Conservation (phyloP, 2,113 vertebrate genomes). For the Ailuropoda melanoleuca region DNA sequence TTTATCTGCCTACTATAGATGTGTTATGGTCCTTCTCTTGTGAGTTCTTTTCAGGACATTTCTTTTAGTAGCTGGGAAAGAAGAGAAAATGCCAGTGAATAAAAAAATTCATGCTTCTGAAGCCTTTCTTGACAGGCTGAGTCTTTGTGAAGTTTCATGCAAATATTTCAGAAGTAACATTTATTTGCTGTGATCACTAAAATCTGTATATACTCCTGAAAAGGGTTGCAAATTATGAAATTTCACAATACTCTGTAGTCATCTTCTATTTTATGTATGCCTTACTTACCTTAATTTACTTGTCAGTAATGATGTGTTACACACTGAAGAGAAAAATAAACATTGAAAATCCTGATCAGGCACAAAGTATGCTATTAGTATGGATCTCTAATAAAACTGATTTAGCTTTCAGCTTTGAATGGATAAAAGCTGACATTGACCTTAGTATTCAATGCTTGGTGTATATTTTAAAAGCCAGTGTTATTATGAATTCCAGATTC, state of each 20-base stretch:
- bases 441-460: neutral
- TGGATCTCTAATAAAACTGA: neutral
- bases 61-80: neutral
- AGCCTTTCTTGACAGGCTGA: neutral
- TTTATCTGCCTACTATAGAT: neutral
- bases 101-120: neutral
- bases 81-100: neutral
- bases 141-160: neutral
- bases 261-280: neutral
- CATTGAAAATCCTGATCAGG: neutral
- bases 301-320: neutral
- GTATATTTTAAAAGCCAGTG: neutral
- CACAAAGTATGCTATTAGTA: neutral
- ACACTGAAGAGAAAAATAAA: neutral
- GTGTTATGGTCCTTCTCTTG: neutral
- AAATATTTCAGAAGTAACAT: slow-evolving; percentile 9
- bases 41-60: neutral
- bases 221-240: neutral
- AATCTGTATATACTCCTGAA: neutral
- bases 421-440: neutral
- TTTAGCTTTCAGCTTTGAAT: neutral
- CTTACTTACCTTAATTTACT: neutral
- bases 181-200: neutral
- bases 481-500: neutral
- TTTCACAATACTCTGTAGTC: neutral